These are phyloP conservation scores for Decapterus maruadsi DNA, from an alignment of 2,797 vertebrate genomes.

Conservation along the genomic window DNA sequence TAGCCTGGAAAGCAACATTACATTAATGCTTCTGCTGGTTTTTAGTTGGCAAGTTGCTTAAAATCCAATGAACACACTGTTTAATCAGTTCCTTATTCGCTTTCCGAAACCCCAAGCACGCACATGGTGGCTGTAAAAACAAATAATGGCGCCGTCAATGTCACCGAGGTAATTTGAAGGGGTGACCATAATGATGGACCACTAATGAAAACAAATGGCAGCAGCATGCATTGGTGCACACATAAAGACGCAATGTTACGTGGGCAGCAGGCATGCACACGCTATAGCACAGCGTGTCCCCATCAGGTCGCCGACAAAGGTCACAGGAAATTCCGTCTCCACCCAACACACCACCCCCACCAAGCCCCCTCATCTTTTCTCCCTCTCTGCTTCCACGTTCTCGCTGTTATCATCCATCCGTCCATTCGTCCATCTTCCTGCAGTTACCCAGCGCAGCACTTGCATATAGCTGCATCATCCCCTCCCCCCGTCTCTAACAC, in stretches of 20 bases:
- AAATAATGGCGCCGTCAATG: constrained; percentile 29
- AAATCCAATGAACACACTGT: neutral
- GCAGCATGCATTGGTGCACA: constrained; percentile 20
- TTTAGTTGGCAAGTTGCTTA: neutral
- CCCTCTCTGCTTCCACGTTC: constrained; percentile 23
- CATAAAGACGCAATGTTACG: constrained; percentile 3
- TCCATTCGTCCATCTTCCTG: constrained; percentile 47
- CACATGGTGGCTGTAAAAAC: neutral
- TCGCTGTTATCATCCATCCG: constrained; percentile 50
- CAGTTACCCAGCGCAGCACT: constrained; percentile 61
- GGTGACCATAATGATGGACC: constrained; percentile 23
- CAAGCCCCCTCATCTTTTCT: neutral
- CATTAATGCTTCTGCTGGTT: neutral
- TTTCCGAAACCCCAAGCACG: neutral
- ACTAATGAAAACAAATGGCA: constrained; percentile 62
- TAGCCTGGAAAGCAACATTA: constrained; percentile 1
- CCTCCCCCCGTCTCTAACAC: constrained; percentile 60
- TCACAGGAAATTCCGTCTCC: constrained; percentile 32
- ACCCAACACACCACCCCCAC: no score
- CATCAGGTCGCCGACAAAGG: constrained; percentile 46
- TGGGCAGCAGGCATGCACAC: constrained; percentile 15
- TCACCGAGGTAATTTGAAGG: constrained; percentile 41
- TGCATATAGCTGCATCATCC: constrained; percentile 59
- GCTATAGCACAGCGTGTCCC: constrained; percentile 9
- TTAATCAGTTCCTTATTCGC: neutral